Conservation (phyloP, 1,140 invertebrate species). For the Neodiprion lecontei region DNA sequence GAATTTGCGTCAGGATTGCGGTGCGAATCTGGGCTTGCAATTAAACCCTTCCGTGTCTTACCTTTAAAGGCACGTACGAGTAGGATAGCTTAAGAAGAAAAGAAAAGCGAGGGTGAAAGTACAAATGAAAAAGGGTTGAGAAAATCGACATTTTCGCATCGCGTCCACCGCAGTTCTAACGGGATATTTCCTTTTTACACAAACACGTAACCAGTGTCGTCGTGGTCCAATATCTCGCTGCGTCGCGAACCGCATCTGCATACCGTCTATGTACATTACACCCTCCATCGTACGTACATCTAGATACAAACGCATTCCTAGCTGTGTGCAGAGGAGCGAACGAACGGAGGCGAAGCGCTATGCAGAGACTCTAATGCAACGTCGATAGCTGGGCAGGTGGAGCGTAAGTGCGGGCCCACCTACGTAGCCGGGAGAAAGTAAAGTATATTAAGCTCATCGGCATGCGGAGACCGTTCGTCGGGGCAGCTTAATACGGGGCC, state of each 20-base stretch:
- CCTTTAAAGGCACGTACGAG: too few relatives aligned
- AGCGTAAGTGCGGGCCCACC: neutral
- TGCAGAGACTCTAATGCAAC: neutral
- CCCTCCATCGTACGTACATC: neutral
- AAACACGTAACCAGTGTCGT: neutral
- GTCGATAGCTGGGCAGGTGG: neutral
- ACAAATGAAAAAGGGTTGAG: neutral
- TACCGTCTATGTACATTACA: neutral
- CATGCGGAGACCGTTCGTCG: conserved; percentile 37
- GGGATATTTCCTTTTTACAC: neutral
- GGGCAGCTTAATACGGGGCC: conserved; percentile 10
- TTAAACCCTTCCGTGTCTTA: neutral
- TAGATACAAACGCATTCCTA: too few relatives aligned
- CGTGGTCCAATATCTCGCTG: neutral
- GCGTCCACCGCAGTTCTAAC: neutral
- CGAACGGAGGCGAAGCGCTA: neutral
- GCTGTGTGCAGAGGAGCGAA: neutral
- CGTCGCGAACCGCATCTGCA: neutral
- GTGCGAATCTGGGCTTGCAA: neutral
- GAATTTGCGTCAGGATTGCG: neutral
- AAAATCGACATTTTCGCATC: neutral
- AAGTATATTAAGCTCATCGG: conserved; percentile 57
- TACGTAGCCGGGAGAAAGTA: conserved; percentile 46
- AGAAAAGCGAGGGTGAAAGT: neutral
- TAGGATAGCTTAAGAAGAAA: too few relatives aligned